Evolutionary conservation across 1,140 invertebrate species (phyloP), one percentile per base, ranked within the genome.

Genomic region (Drosophila lacertosa): DNA sequence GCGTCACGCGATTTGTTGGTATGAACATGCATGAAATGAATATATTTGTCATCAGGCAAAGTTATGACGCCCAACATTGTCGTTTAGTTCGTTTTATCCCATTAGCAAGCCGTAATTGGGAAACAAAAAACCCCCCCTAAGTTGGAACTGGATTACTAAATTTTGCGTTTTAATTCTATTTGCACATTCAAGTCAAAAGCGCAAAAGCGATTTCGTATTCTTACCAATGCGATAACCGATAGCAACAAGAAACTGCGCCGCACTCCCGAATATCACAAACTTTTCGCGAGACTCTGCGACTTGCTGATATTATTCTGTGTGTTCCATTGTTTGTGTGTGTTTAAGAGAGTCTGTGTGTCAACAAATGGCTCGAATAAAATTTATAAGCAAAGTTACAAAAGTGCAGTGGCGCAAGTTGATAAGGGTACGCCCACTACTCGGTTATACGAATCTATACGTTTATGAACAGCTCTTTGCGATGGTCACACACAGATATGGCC

Each of bases 331-430:
- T 15, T 64, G 9, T 54, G 16, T 53, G 48, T 45, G 26, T 24
- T 29, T 42, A n/a, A 57, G 44, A 33, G n/a, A 53, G 24, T 67
- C 16, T 63, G 57, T 66, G 68, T 77, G 68, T 81, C 82, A 84
- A 77, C 81, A 88, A 84, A 84, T 84, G 81, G 75, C 82, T 86
- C 74, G 81, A 84, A 84, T 86, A 77, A 86, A 84, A 84, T 86
- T 84, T 84, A 84, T 86, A 84, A 84, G 77, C 82, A 81, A 84
- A 84, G 82, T 84, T 81, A 70, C 59, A 66, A 64, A 62, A 75
- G 69, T 77, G 65, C 75, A 75, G 48, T 65, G 70, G 73, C 62
- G 37, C 57, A 67, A 72, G 37, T 76, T 76, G 73, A 76, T 76
- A 72, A 76, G 69, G 67, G 60, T 75, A 64, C 15, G 37, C 37